A percentile compares a stretch with the other conserved stretches of the same genome.
Evolutionary conservation across 2,888 invertebrate genomes (phyloP).

Genomic region (Philopedon plagiatum): DNA sequence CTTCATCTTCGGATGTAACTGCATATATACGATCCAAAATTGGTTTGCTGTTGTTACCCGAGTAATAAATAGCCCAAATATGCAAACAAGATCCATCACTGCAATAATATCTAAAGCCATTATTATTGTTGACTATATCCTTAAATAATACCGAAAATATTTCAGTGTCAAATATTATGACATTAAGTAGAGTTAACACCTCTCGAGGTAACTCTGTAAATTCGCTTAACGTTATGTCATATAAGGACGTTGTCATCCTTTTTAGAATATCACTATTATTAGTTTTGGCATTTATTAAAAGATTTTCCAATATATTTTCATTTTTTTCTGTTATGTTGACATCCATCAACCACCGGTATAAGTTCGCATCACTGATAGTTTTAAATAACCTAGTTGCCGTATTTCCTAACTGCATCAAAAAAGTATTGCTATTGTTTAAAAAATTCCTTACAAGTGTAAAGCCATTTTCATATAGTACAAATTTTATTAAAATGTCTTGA

Average conservation of each 20-base stretch:
- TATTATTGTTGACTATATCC: neutral
- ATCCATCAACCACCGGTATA: neutral
- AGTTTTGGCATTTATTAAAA: neutral
- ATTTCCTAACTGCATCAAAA: neutral
- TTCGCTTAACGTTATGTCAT: neutral
- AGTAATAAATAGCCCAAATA: neutral
- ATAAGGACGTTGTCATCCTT: neutral
- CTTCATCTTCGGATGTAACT: neutral
- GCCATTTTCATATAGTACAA: neutral
- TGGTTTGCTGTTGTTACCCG: neutral
- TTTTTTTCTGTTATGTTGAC: neutral
- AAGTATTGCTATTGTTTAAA: neutral
- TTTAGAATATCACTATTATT: neutral
- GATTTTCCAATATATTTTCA: neutral
- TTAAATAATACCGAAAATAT: neutral
- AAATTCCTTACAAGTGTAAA: conserved; percentile 6
- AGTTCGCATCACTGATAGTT: neutral
- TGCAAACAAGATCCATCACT: neutral
- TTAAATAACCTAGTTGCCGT: neutral
- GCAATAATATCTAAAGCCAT: neutral
- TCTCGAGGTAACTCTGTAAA: neutral
- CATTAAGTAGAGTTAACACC: neutral
- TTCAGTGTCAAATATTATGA: neutral
- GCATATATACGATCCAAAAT: neutral
- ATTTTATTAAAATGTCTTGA: neutral